A percentile compares a stretch with the other conserved stretches of the same genome.
Evolutionary conservation across 2,888 invertebrate species (phyloP).

Genomic region (Clunio marinus): DNA sequence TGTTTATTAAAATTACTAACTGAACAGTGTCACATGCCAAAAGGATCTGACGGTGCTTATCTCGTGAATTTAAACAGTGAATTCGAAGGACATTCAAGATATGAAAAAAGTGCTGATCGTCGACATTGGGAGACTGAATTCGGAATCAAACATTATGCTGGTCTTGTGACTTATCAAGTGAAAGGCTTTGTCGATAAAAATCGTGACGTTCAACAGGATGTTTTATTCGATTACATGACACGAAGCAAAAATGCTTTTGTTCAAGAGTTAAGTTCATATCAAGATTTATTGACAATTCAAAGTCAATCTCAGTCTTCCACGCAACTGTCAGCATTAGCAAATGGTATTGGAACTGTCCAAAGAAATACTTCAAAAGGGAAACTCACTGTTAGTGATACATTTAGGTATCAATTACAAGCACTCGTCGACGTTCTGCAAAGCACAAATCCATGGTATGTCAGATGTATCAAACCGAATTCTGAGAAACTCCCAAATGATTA

Average conservation of each 20-base stretch:
- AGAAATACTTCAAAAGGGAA: constrained; percentile 84
- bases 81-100: constrained; percentile 77
- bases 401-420: constrained; percentile 80
- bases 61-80: constrained; percentile 82
- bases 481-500: constrained; percentile 76
- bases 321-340: constrained; percentile 48
- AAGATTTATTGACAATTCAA: constrained; percentile 51
- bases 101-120: constrained; percentile 79
- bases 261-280: constrained; percentile 66
- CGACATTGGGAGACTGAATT: constrained; percentile 88
- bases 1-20: constrained; percentile 82
- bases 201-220: constrained; percentile 87
- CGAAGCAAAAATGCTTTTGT: constrained; percentile 79
- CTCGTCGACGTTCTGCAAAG: constrained; percentile 84
- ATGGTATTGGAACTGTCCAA: constrained; percentile 56
- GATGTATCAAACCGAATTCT: constrained; percentile 89
- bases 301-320: constrained; percentile 45
- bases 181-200: constrained; percentile 90
- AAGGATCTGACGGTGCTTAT: constrained; percentile 85
- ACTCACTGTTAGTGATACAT: constrained; percentile 85
- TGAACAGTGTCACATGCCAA: constrained; percentile 91
- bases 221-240: constrained; percentile 84
- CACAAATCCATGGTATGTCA: constrained; percentile 88
- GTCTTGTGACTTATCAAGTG: constrained; percentile 75
- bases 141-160: constrained; percentile 84